Conservation (phyloP, 1,140 invertebrate species). For the Tyrophagus putrescentiae region DNA sequence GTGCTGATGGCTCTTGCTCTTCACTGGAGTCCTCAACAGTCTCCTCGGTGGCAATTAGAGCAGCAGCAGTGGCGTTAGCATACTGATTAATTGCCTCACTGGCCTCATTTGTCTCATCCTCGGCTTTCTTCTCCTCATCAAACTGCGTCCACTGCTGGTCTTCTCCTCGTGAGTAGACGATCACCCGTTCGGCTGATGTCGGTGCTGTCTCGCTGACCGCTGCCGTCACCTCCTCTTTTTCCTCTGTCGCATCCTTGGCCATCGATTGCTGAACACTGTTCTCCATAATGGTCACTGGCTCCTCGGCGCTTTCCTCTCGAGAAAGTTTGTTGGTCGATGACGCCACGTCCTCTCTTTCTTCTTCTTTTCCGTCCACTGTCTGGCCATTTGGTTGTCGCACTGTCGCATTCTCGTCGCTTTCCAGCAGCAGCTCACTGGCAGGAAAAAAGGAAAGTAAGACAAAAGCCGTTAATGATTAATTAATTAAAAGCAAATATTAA, state of each 20-base stretch:
- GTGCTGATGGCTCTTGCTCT: no score
- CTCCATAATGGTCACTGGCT: neutral
- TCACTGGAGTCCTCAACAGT: no score
- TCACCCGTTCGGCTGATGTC: neutral
- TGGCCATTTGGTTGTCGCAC: neutral
- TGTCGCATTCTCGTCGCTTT: neutral
- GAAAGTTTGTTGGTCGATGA: neutral
- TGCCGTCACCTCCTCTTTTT: neutral
- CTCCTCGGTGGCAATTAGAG: no score
- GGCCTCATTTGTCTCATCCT: neutral
- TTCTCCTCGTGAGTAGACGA: neutral
- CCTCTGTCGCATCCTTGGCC: no score
- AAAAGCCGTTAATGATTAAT: constrained; percentile 1
- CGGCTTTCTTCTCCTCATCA: neutral
- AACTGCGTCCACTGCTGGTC: neutral
- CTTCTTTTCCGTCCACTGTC: neutral
- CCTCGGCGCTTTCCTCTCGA: neutral
- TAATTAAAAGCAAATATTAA: neutral
- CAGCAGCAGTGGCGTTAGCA: neutral
- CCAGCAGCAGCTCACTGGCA: neutral
- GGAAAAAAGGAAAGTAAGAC: neutral
- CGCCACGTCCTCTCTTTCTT: no score
- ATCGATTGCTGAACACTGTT: neutral
- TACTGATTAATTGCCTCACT: neutral
- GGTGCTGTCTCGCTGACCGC: neutral